phyloP scores from a whole-genome alignment of 2,888 invertebrate genomes.

The Tubulanus polymorphus region DNA sequence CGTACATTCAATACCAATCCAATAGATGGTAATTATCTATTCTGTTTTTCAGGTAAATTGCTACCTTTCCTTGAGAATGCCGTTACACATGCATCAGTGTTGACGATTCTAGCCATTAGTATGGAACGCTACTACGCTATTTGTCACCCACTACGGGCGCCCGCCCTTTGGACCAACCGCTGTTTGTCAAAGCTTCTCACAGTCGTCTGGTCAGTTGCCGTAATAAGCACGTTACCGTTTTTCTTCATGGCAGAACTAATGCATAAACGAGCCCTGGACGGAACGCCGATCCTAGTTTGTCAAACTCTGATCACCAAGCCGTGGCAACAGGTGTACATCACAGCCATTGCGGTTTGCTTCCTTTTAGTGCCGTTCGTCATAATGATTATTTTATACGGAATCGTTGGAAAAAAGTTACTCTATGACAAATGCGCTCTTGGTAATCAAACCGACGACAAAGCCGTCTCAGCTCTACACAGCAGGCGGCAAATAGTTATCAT shows the following conservation, averaged over 20 bases:
- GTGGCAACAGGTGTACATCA: slow-evolving; percentile 18
- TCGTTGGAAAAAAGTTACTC: slow-evolving; percentile 22
- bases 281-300: slow-evolving; percentile 19
- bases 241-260: slow-evolving; percentile 21
- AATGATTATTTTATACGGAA: slow-evolving; percentile 23
- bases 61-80: slow-evolving; percentile 89
- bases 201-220: slow-evolving; percentile 3
- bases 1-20: too few species aligned
- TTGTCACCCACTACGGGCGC: slow-evolving; percentile 70
- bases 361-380: slow-evolving; percentile 25
- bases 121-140: slow-evolving; percentile 89
- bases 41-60: slow-evolving; percentile 71
- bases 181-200: slow-evolving; percentile 5
- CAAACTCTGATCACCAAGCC: slow-evolving; percentile 16
- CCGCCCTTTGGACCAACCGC: neutral
- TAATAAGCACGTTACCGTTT: slow-evolving; percentile 22
- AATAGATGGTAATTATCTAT: too few species aligned
- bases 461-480: neutral
- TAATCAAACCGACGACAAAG: neutral
- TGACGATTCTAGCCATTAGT: slow-evolving; percentile 89
- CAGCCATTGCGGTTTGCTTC: slow-evolving; percentile 21
- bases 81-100: slow-evolving; percentile 85
- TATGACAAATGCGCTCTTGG: slow-evolving; percentile 8
- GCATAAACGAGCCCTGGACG: slow-evolving; percentile 21
- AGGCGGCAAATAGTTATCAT: slow-evolving; percentile 24